Evolutionary conservation across 2,888 invertebrate genomes (phyloP), one percentile per base, ranked within the genome.

Genomic region (Athalia cordata): DNA sequence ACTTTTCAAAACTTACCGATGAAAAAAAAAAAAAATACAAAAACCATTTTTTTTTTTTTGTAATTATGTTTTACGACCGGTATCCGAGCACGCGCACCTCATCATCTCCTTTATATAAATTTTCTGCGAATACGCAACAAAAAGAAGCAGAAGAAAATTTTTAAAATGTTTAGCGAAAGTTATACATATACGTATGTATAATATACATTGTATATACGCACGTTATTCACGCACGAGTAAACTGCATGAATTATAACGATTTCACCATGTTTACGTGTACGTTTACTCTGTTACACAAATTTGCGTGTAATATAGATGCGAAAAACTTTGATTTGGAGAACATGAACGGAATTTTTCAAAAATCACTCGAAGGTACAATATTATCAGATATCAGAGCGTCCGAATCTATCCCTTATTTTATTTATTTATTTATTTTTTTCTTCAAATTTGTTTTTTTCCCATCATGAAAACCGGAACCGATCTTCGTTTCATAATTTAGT

Each of bases 151-250:
- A 65, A 65, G 9, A 66, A 49, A 49, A 66, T 29, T 8, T 9
- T 13, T 66, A 1, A 49, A 13, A 52, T 68, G 43, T 55, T 52
- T n/a, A 55, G 29, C 47, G 66, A 66, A 66, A 66, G 68, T 52
- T 9, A 52, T 55, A n/a, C 6, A 7, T 0, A n/a, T 0, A n/a
- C 6, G 7, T 9, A n/a, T 55, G 7, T 55, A 9, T 8, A 0
- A 55, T n/a, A n/a, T n/a, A n/a, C n/a, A n/a, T n/a, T n/a, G n/a
- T n/a, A n/a, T n/a, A n/a, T 55, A 55, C 11, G 7, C 55, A 55
- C 43, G 3, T 52, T 15, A 57, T 57, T 59, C 47, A 45, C 68
- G 59, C 70, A 72, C 70, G 59, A 72, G 47, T 57, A 15, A 72
- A 13, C 70, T 59, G 13, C 11, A 68, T 52, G 29, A 55, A 68